Evolutionary conservation across 2,113 vertebrate genomes (phyloP), one percentile per base, ranked within the genome.

Genomic region (Falcunculus frontatus): DNA sequence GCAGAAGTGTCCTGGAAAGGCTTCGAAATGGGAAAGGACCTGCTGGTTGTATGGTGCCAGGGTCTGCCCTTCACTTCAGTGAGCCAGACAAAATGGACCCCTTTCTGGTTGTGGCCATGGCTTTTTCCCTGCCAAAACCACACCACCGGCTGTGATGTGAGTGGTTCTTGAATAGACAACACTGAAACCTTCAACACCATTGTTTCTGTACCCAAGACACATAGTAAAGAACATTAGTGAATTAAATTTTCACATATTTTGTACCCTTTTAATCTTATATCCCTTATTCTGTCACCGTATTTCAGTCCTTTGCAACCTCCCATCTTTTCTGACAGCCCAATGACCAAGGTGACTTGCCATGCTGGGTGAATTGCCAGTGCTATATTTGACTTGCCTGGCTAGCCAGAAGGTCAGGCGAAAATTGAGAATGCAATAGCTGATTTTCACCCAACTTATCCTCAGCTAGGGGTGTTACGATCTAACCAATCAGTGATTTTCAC

Each of bases 41-140:
- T 67, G 25, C 20, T 32, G 52, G 9, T 35, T 35, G 3, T 35
- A 32, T 0, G 0, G 30, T 65, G 26, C 30, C 9, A 6, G 8
- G 2, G 11, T 50, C 9, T 59, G 32, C 33, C 62, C 20, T 57
- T 42, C 25, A 26, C 16, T 42, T 59, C 35, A 35, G 17, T 21
- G 17, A 59, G 6, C 16, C 17, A 35, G 37, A 27, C 2, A 32
- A 50, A 76, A 37, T 10, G 32, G 21, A 76, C 14, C 26, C 6
- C 11, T 42, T 67, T 42, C 26, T 0, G 0, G 11, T 18, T 35
- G 32, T 44, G 37, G 8, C 21, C 26, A 18, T 21, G 44, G 7
- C 6, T 42, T 50, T 75, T 50, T 59, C 26, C 14, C 32, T 32
- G 26, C 14, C 50, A 52, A 59, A 59, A 37, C 32, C 7, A 44